phyloP scores from a whole-genome alignment of 2,888 invertebrate genomes.

The Zaprionus obscuricornis region DNA sequence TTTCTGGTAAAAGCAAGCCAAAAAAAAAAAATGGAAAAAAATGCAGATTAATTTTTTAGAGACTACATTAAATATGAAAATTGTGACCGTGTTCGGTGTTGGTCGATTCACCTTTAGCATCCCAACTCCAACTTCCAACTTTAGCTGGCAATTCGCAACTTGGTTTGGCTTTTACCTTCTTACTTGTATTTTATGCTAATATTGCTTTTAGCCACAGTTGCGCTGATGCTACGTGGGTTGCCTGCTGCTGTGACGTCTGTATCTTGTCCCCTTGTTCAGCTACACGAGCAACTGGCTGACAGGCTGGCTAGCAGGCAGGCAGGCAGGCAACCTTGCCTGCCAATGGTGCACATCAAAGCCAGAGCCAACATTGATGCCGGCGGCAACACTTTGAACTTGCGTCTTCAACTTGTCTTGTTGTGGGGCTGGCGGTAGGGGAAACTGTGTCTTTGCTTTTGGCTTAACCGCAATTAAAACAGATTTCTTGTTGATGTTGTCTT shows the following conservation, averaged over 20 bases:
- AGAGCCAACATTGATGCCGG: slow-evolving; percentile 47
- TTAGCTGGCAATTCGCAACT: slow-evolving; percentile 9
- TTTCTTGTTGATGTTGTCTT: slow-evolving; percentile 72
- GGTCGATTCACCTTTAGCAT: too few species aligned
- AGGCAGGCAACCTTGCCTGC: too few species aligned
- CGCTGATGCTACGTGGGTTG: neutral
- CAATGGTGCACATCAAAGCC: slow-evolving; percentile 65
- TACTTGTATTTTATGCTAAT: slow-evolving; percentile 58
- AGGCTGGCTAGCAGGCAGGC: too few species aligned
- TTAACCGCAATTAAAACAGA: slow-evolving; percentile 71
- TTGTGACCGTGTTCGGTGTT: too few species aligned
- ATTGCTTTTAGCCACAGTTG: slow-evolving; percentile 18
- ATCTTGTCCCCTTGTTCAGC: neutral
- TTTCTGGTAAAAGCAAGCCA: neutral
- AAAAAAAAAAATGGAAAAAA: slow-evolving; percentile 14
- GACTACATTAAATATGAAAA: slow-evolving; percentile 43
- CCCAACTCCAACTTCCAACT: too few species aligned
- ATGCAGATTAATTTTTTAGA: slow-evolving; percentile 52
- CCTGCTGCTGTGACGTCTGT: neutral
- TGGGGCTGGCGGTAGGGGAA: slow-evolving; percentile 1
- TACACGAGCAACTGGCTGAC: too few species aligned
- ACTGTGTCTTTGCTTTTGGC: slow-evolving; percentile 59
- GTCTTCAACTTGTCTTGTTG: slow-evolving; percentile 31
- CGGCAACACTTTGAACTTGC: slow-evolving; percentile 70
- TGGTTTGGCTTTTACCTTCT: slow-evolving; percentile 16